Evolutionary conservation across 2,888 invertebrate species (phyloP).

Genomic region (Steinernema carpocapsae): DNA sequence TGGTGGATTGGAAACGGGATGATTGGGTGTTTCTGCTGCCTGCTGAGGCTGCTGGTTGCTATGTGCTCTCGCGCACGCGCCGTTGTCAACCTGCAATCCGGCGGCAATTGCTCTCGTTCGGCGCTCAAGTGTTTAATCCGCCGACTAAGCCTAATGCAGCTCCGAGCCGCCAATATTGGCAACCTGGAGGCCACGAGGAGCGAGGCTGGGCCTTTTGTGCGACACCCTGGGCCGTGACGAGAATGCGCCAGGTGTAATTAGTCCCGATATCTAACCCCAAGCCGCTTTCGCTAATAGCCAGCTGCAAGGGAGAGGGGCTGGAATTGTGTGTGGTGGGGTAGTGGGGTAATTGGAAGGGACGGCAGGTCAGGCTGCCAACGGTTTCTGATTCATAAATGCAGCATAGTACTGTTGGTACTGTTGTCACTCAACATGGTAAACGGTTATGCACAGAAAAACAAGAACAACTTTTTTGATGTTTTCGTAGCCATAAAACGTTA

Average conservation of each 20-base stretch:
- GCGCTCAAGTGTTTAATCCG: slow-evolving; percentile 26
- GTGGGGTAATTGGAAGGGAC: too few relatives aligned
- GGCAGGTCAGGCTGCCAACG: too few relatives aligned
- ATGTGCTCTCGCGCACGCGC: slow-evolving; percentile 17
- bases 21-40: background rate
- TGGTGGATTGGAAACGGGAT: slow-evolving; percentile 23
- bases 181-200: background rate
- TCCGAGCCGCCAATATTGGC: background rate
- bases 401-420: too few relatives aligned
- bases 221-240: background rate
- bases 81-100: slow-evolving; percentile 29
- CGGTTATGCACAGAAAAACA: too few relatives aligned
- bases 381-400: too few relatives aligned
- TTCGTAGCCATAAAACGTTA: too few relatives aligned
- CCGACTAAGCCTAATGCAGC: slow-evolving; percentile 17
- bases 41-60: slow-evolving; percentile 1
- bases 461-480: too few relatives aligned
- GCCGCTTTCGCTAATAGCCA: background rate
- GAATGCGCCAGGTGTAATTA: background rate
- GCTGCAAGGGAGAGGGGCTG: background rate
- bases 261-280: background rate
- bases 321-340: background rate
- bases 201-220: background rate
- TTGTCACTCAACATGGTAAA: too few relatives aligned
- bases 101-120: slow-evolving; percentile 14